Evolutionary conservation across 2,113 vertebrate genomes (phyloP).

Genomic region (Otus sunia): DNA sequence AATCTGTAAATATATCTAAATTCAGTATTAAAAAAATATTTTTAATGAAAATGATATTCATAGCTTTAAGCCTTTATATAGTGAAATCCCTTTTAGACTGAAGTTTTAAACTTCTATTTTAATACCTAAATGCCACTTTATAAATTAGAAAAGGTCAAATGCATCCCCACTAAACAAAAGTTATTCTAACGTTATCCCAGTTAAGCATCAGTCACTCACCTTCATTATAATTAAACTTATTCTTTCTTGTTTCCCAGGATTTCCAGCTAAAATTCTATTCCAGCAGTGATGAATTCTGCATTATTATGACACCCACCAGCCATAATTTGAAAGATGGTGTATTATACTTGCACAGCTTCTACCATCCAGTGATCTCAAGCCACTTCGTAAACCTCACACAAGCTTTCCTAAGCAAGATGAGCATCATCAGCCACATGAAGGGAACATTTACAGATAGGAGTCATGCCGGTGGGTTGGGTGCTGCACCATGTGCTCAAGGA

Average conservation of each 20-base stretch:
- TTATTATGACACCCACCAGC: background rate
- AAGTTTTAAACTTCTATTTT: background rate
- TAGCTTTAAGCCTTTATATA: background rate
- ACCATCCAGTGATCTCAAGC: background rate
- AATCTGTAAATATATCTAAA: background rate
- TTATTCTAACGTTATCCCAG: background rate
- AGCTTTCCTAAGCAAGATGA: background rate
- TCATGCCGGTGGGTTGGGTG: fast-evolving
- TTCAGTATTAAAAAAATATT: background rate
- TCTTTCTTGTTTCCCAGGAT: background rate
- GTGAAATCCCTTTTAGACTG: background rate
- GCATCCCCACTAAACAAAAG: background rate
- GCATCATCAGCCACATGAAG: background rate
- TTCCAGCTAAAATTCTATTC: background rate
- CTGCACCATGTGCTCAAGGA: background rate
- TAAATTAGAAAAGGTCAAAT: background rate
- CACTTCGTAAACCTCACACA: background rate
- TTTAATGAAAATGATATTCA: background rate
- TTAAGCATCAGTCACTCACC: background rate
- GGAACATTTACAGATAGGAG: fast-evolving
- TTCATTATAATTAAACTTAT: background rate
- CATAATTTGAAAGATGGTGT: background rate
- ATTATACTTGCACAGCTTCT: background rate
- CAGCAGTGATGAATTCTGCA: background rate
- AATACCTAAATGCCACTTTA: background rate